Evolutionary conservation across 2,797 vertebrate species (phyloP).

Genomic region (Sylvia borin): DNA sequence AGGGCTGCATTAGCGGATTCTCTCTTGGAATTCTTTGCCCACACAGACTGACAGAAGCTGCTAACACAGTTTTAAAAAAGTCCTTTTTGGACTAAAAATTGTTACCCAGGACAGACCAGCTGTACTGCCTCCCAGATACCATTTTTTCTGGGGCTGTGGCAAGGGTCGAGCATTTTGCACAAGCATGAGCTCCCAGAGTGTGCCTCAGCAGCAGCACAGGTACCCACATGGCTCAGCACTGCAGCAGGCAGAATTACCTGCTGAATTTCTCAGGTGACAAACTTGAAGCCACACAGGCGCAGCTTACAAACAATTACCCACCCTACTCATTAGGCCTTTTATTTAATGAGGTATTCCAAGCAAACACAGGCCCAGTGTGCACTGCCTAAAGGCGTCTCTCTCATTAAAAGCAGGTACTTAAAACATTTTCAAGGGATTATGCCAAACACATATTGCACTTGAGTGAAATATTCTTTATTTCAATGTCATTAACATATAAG

Average conservation of each 20-base stretch:
- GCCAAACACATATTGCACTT: neutral
- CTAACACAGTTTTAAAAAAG: neutral
- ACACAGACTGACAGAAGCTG: neutral
- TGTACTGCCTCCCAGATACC: neutral
- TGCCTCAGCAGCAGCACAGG: neutral
- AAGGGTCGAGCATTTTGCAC: neutral
- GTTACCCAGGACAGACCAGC: neutral
- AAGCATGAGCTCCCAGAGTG: rapidly evolving
- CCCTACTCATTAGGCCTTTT: neutral
- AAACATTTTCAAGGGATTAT: conserved; percentile 12
- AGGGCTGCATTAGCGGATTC: neutral
- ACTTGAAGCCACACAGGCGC: neutral
- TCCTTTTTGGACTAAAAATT: neutral
- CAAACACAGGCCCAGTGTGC: neutral
- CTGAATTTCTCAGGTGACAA: neutral
- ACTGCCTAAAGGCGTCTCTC: neutral
- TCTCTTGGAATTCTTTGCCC: neutral
- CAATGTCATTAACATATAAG: neutral
- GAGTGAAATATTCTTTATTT: neutral
- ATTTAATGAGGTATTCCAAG: neutral
- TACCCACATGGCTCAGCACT: neutral
- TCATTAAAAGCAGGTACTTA: neutral
- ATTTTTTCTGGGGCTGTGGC: neutral
- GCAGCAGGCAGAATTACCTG: neutral
- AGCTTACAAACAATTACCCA: neutral